Base-by-base conservation (phyloP, 2,888 invertebrate genomes). In the Drosophila ustulata region DNA sequence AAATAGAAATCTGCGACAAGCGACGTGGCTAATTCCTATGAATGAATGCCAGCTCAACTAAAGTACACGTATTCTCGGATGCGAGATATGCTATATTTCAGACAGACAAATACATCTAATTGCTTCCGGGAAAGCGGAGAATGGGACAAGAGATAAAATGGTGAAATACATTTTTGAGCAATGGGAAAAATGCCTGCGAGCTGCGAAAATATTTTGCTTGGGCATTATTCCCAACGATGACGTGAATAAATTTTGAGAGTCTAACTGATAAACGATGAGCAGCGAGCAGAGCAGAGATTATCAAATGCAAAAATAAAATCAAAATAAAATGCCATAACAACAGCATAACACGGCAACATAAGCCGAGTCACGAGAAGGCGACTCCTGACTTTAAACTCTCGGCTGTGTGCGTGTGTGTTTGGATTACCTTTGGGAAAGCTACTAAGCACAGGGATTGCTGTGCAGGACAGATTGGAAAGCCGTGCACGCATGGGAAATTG, bases 121-220 rank as follows among this genome's bases (percentile, higher is more conserved):
- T 85, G 71, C 77, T 88, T 82, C 88, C 82, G 77, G 82, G 80
- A 71, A 82, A 39, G n/a, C 3, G n/a, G 9, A 25, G 9, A 25
- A n/a, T 41, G 18, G 45, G 49, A 49, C 23, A 45, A 34, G 25
- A 30, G 59, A 34, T 49, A 43, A 69, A 65, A 78, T 49, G 26
- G 49, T 63, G 57, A 63, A 49, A 41, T 43, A 49, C 25, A 2
- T 56, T 32, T 56, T 34, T 56, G 34, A 34, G 28, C 25, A 50
- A 28, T 46, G 11, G 28, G 11, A 28, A 32, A 55, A 23, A 56
- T 30, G 52, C 52, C 47, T 58, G 47, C 32, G n/a, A 52, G 39
- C 11, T 56, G 34, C 43, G n/a, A 13, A 63, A 49, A 61, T 62
- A 66, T 66, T 66, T 52, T 59, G 51, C 69, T 41, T 8, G 23